Base-by-base conservation (phyloP, 2,113 vertebrate species). In the Psilopogon haemacephalus region DNA sequence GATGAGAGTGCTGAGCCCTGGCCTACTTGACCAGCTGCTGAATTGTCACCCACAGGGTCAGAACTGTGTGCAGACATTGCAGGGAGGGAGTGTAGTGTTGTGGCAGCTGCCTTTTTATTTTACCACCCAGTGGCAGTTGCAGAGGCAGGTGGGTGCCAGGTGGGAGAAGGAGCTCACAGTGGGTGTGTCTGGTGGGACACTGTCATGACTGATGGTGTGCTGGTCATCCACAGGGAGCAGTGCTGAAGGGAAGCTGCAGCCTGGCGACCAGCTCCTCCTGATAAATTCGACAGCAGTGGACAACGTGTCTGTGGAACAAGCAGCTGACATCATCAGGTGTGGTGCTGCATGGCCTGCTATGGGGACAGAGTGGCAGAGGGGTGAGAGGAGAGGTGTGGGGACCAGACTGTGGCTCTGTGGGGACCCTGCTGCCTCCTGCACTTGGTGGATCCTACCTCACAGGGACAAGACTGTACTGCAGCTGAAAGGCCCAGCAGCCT, bases 181-280 rank as follows among this genome's bases (percentile, higher is more conserved):
- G 32, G 9, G 18, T 1, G 0, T 63, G 23, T 20, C 2, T 0
- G 2, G 5, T 5, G 3, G 2, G 17, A 15, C 3, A 2, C 55
- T 37, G 33, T 17, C 0, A 0, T 42, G 62, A 13, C 26, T 95
- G 27, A 97, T 15, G 4, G 8, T 2, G 5, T 27, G 21, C 35
- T 0, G 19, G 6, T 79, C 5, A 27, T 76, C 89, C 6, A 5
- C 97, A 99, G 99, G 98, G 84, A 98, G 99, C 93, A 98, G 98
- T 2, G 99, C 98, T 12, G 98, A 99, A 3, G 99, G 99, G 86
- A 99, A 99, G 90, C 98, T 99, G 81, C 98, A 97, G 96, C 98
- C 98, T 0, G 99, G 98, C 3, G 99, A 99, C 95, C 99, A 99
- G 85, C 97, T 99, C 62, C 92, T 99, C 83, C 97, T 94, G 70